phyloP scores from a whole-genome alignment of 2,888 invertebrate species.

The Oxystoma pomonae region DNA sequence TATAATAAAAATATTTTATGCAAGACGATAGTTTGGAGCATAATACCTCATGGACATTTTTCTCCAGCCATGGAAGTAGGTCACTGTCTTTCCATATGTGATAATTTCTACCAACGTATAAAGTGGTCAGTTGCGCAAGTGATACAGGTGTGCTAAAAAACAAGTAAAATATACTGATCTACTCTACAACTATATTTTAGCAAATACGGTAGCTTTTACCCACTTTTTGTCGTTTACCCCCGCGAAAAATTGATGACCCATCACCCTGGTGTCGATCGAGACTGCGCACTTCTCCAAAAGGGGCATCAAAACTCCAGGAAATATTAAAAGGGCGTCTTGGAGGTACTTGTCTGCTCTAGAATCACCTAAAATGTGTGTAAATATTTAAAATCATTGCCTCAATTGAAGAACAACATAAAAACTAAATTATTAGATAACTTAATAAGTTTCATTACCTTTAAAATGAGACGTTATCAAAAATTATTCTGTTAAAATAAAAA shows the following conservation, averaged over 20 bases:
- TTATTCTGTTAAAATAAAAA: too few species aligned
- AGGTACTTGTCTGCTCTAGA: slow-evolving; percentile 36
- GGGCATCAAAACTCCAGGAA: slow-evolving; percentile 69
- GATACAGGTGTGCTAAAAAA: slow-evolving; percentile 59
- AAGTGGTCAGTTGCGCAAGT: slow-evolving; percentile 63
- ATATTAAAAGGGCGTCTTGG: slow-evolving; percentile 77
- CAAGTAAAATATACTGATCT: too few species aligned
- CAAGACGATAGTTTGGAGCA: too few species aligned
- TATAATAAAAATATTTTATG: too few species aligned
- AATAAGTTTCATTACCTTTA: too few species aligned
- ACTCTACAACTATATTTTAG: too few species aligned
- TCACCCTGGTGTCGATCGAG: slow-evolving; percentile 62
- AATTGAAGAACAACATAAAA: too few species aligned
- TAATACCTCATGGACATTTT: slow-evolving; percentile 62
- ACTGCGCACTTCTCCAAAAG: slow-evolving; percentile 74
- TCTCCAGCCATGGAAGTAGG: slow-evolving; percentile 72
- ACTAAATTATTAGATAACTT: too few species aligned
- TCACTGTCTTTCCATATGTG: slow-evolving; percentile 77
- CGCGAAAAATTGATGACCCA: slow-evolving; percentile 52
- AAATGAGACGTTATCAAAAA: too few species aligned
- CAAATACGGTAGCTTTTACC: too few species aligned
- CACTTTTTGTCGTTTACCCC: slow-evolving; percentile 44
- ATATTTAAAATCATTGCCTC: too few species aligned
- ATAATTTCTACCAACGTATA: slow-evolving; percentile 71
- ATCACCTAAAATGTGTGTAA: not conserved